phyloP scores from a whole-genome alignment of 2,113 vertebrate species.

The Cebidichthys violaceus region DNA sequence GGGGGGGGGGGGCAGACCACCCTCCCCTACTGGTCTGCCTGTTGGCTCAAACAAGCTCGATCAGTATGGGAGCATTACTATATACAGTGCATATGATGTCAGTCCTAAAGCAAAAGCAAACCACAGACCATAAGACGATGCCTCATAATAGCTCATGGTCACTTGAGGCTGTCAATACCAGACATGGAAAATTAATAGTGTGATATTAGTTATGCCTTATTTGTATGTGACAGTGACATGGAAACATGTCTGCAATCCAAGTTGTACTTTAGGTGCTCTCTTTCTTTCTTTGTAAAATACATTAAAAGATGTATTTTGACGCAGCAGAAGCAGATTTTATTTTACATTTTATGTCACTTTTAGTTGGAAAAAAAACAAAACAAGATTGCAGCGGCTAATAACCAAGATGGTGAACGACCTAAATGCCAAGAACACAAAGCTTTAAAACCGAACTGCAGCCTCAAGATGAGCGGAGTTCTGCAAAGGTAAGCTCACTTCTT shows the following conservation, averaged over 20 bases:
- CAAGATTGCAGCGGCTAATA: no score
- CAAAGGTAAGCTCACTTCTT: background rate
- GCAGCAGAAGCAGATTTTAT: no score
- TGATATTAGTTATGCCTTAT: conserved; percentile 3
- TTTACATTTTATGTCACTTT: no score
- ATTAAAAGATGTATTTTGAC: no score
- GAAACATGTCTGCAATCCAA: conserved; percentile 1
- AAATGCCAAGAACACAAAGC: background rate
- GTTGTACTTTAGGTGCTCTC: background rate
- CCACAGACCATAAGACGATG: conserved; percentile 51
- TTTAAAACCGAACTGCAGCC: background rate
- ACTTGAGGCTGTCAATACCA: conserved; percentile 40
- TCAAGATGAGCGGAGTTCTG: background rate
- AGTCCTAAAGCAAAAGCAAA: conserved; percentile 54
- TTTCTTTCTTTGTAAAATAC: background rate
- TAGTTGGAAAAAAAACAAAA: background rate
- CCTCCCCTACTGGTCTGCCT: conserved; percentile 57
- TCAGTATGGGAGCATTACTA: conserved; percentile 61
- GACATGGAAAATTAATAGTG: conserved; percentile 38
- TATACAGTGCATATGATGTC: conserved; percentile 64
- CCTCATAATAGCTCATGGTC: conserved; percentile 59
- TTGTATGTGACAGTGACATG: conserved; percentile 9
- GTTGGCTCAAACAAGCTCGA: conserved; percentile 48
- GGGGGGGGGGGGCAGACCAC: conserved; percentile 58
- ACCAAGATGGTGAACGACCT: background rate